Percentiles rank a stretch among this genome's conserved stretches.
phyloP scores from a whole-genome alignment of 1,140 invertebrate genomes.

The Hypothenemus hampei region DNA sequence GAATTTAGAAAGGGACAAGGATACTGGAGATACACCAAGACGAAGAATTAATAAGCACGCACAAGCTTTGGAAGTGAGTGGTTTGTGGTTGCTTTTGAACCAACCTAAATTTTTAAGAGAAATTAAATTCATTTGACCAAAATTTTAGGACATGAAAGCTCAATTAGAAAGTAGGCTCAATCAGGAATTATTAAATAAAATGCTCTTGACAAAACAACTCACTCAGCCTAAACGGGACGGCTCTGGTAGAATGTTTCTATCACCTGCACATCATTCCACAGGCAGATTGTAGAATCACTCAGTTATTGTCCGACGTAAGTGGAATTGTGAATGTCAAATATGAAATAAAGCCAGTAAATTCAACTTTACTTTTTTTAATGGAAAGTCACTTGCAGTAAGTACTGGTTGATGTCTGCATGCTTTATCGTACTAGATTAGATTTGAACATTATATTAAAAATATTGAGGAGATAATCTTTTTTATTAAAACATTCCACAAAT shows the following conservation, averaged over 20 bases:
- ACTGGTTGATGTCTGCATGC: too few species aligned
- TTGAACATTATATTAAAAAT: too few species aligned
- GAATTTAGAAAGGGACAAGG: constrained; percentile 26
- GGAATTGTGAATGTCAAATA: too few species aligned
- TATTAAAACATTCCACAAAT: too few species aligned
- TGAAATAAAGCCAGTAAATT: too few species aligned
- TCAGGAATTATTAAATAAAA: constrained; percentile 15
- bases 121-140: too few species aligned
- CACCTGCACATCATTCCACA: not conserved
- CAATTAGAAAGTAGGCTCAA: constrained; percentile 11
- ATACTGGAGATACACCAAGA: constrained; percentile 12
- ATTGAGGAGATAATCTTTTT: too few species aligned
- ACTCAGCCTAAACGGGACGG: not conserved
- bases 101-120: constrained; percentile 1
- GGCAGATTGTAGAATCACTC: constrained; percentile 1
- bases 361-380: too few species aligned
- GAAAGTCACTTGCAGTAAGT: too few species aligned
- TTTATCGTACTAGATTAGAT: too few species aligned
- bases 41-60: constrained; percentile 17
- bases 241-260: not conserved
- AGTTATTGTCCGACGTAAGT: too few species aligned
- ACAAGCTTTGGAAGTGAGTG: constrained; percentile 15
- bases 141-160: constrained; percentile 10
- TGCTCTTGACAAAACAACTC: constrained; percentile 4
- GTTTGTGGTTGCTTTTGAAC: not conserved